A percentile compares a stretch with the other conserved stretches of the same genome.
Evolutionary conservation across 2,797 vertebrate genomes (phyloP).

Genomic region (Euphonia xanthogaster): DNA sequence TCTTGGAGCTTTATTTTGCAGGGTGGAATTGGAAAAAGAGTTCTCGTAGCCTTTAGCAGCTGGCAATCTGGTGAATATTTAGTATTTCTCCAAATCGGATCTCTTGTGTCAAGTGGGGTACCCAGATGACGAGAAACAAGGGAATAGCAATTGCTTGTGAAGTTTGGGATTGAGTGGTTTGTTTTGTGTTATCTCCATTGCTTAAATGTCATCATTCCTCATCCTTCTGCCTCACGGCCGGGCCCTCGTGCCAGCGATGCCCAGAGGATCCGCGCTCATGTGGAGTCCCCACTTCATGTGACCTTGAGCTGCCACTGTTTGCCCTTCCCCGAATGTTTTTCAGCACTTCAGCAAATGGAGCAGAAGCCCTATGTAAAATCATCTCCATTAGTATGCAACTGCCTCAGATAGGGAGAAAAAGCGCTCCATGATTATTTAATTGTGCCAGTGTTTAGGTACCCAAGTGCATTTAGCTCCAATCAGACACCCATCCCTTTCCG

Average conservation of each 20-base stretch:
- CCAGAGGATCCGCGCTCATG: fast-evolving
- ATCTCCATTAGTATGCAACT: neutral
- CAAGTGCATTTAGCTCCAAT: neutral
- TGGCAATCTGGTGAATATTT: neutral
- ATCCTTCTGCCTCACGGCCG: neutral
- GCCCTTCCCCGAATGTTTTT: neutral
- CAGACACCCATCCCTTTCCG: neutral
- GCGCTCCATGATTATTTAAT: neutral
- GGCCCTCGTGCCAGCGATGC: neutral
- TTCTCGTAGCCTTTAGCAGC: neutral
- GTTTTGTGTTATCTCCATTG: neutral
- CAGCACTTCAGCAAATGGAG: neutral
- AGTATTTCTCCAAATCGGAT: neutral
- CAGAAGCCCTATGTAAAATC: neutral
- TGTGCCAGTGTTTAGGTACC: neutral
- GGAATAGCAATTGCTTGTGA: neutral
- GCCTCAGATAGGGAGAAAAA: neutral
- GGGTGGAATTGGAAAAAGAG: neutral
- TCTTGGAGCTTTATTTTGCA: neutral
- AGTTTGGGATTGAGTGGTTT: neutral
- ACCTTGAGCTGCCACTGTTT: constrained; percentile 5
- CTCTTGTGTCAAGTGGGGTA: neutral
- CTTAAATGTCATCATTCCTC: neutral
- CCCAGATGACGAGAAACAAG: neutral
- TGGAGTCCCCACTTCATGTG: neutral